Evolutionary conservation across 2,113 vertebrate genomes (phyloP).

Genomic region (Erythrocercus mccallii): DNA sequence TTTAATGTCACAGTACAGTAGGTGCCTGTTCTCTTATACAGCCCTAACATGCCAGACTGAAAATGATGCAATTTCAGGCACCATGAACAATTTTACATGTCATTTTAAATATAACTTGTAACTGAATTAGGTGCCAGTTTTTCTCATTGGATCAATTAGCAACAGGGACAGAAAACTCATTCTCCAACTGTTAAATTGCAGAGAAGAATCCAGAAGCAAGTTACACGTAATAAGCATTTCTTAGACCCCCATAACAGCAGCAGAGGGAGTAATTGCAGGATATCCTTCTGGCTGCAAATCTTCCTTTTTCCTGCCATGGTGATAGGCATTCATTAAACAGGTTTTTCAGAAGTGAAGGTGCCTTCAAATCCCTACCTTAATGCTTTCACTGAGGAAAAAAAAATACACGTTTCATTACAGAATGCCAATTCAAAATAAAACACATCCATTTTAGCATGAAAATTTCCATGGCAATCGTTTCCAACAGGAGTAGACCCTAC

Average conservation of each 20-base stretch:
- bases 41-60: constrained; percentile 32
- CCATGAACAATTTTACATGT: constrained; percentile 30
- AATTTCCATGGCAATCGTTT: background rate
- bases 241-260: background rate
- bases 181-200: constrained; percentile 57
- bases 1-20: constrained; percentile 30
- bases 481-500: background rate
- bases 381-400: background rate
- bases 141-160: constrained; percentile 58
- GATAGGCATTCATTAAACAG: constrained; percentile 12
- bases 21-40: constrained; percentile 20
- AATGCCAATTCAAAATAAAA: constrained; percentile 11
- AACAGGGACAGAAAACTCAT: constrained; percentile 45
- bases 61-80: constrained; percentile 52
- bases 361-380: background rate
- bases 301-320: background rate
- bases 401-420: background rate
- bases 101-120: constrained; percentile 53
- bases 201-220: constrained; percentile 47
- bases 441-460: background rate
- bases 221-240: constrained; percentile 24
- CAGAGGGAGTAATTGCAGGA: constrained; percentile 51
- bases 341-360: background rate
- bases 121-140: constrained; percentile 46
- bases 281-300: constrained; percentile 33